Base-by-base conservation (phyloP, 1,140 invertebrate species). In the Mylabris phalerata region DNA sequence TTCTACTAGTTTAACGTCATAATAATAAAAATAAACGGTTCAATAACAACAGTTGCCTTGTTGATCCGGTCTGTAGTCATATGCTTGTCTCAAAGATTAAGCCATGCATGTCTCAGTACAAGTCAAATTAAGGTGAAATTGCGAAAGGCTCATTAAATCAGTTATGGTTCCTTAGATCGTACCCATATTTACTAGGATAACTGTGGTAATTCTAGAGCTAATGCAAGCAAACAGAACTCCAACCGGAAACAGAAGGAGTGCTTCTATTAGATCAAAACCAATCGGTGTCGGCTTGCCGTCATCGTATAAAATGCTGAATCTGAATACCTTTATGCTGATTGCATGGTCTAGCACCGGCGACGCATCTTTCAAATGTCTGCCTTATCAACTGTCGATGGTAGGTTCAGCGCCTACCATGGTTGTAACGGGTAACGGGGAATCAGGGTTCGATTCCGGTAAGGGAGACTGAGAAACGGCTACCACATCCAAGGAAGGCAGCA, bases 391-490 rank as follows among this genome's bases (percentile, higher is more conserved):
- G 42, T 66, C 83, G 84, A 87, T 84, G 84, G 84, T 86, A 86
- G 80, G 80, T 79, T 83, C 81, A 80, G 76, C 76, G 84, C 80
- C 83, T 86, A 87, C 84, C 85, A 50, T 86, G 85, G 80, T 81
- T 70, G 72, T 81, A 75, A 84, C 80, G 82, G 81, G 81, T 84
- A 73, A 75, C 71, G 71, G 74, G 71, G 70, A 74, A 73, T 80
- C 76, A 77, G 75, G 78, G 79, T 83, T 79, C 78, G 80, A 83
- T 77, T 75, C 76, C 77, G 76, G 76, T 78, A 19, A 88, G 84
- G 85, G 85, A 88, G 85, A 85, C 85, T 88, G 85, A 89, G 86
- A 90, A 89, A 90, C 84, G 85, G 87, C 88, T 90, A 90, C 85
- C 86, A 91, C 87, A 88, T 89, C 88, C 58, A 63, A 63, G 63